Evolutionary conservation across 2,797 vertebrate genomes (phyloP).

Genomic region (Chiroxiphia lanceolata): DNA sequence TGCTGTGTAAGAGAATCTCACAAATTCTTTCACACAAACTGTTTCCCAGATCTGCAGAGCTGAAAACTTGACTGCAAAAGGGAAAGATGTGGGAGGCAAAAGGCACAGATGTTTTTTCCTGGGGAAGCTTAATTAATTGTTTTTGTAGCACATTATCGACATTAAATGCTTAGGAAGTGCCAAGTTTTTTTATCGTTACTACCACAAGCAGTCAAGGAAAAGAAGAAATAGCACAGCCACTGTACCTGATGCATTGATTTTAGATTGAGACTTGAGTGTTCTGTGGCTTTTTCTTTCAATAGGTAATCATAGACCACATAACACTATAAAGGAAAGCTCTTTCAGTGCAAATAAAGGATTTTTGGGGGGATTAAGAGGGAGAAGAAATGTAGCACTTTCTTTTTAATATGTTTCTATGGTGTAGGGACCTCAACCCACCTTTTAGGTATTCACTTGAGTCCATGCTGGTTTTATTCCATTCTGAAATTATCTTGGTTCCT

Average conservation of each 20-base stretch:
- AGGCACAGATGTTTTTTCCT: neutral
- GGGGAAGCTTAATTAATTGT: neutral
- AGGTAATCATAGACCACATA: neutral
- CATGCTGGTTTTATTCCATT: neutral
- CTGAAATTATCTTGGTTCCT: neutral
- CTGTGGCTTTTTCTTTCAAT: neutral
- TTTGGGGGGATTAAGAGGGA: neutral
- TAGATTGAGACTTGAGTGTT: neutral
- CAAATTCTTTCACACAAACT: neutral
- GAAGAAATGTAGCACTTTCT: neutral
- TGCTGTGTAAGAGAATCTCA: neutral
- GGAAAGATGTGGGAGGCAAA: neutral
- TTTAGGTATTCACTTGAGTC: neutral
- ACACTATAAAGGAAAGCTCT: neutral
- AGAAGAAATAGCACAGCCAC: neutral
- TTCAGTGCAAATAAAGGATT: neutral
- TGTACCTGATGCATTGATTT: neutral
- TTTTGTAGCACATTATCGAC: neutral
- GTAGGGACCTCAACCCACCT: neutral
- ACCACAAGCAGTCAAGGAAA: neutral
- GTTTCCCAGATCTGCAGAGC: neutral
- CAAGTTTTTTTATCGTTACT: neutral
- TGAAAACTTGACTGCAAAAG: neutral
- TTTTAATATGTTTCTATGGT: neutral
- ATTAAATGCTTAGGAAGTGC: neutral